Evolutionary conservation across 2,888 invertebrate genomes (phyloP), one percentile per base, ranked within the genome.

Genomic region (Mellilla xanthometata): DNA sequence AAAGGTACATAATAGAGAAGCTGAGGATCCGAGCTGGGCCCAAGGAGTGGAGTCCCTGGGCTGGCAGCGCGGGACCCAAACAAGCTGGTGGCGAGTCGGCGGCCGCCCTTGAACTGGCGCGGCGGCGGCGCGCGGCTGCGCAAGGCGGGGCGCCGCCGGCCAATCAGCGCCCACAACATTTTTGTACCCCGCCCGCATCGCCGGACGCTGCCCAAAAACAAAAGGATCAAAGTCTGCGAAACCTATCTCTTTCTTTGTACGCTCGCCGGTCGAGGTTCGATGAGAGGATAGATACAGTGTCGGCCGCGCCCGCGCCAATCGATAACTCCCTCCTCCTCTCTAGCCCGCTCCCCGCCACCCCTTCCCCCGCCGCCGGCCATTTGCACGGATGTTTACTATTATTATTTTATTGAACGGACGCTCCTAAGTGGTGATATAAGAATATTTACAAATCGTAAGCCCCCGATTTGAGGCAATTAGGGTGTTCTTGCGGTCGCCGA

Each of bases 201-300:
- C 88, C 85, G 88, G 89, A 88, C 89, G 85, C 87, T 89, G 87
- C 89, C 89, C 89, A 88, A 88, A 89, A 89, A 89, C 89, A 89
- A 89, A 88, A 88, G 89, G 88, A 87, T 88, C 89, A 88, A 87
- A 88, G 86, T 86, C 87, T 81, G 82, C 85, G 88, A 87, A 88
- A 88, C 87, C 89, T 87, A 89, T 89, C 89, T 89, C 88, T 89
- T 88, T 89, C 88, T 88, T 87, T 89, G 88, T 89, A 87, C 74
- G 84, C 86, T 83, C 77, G 69, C 81, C 81, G 71, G 83, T 70
- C 85, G 86, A 81, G 85, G 84, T 79, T 86, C 88, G 88, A 88
- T 84, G 88, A 88, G 88, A 88, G 84, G 83, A 87, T 81, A 87
- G 88, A 88, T 88, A 89, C 87, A 80, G 76, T 81, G 83, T 84